Conservation (phyloP, 2,113 vertebrate species). For the Thunnus maccoyii region DNA sequence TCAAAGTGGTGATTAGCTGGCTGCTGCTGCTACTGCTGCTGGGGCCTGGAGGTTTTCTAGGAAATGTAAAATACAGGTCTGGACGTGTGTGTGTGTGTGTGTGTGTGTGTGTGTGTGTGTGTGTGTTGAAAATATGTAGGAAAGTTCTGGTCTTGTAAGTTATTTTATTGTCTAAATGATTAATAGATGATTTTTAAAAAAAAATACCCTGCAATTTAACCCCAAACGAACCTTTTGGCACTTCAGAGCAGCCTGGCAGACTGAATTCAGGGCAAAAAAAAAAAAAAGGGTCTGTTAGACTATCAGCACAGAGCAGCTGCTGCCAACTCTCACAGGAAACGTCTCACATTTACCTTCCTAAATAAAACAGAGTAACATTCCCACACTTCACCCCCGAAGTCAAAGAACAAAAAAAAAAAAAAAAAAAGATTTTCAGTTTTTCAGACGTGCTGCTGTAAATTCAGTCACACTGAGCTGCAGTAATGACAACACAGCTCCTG, state of each 20-base stretch:
- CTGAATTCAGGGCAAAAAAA: no score
- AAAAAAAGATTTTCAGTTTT: neutral
- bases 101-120: slow-evolving; percentile 29
- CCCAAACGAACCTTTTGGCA: no score
- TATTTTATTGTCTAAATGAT: no score
- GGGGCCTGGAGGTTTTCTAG: slow-evolving; percentile 32
- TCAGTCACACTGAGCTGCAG: slow-evolving; percentile 5
- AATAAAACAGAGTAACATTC: neutral
- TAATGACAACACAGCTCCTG: slow-evolving; percentile 28
- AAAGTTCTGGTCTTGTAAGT: no score
- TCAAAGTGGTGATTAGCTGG: slow-evolving; percentile 31
- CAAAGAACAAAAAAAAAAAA: neutral
- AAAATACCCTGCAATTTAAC: no score
- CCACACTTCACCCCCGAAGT: neutral
- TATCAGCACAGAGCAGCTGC: no score
- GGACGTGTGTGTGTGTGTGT: neutral
- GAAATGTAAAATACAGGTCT: slow-evolving; percentile 38
- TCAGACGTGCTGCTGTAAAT: neutral
- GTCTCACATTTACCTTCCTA: neutral
- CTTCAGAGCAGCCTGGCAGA: no score
- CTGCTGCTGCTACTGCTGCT: neutral
- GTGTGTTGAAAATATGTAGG: neutral
- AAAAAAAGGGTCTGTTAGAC: no score
- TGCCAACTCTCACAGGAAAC: no score
- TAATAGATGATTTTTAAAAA: no score